A percentile compares a stretch with the other conserved stretches of the same genome.
Evolutionary conservation across 2,797 vertebrate species (phyloP).

Genomic region (Coreius guichenoti): DNA sequence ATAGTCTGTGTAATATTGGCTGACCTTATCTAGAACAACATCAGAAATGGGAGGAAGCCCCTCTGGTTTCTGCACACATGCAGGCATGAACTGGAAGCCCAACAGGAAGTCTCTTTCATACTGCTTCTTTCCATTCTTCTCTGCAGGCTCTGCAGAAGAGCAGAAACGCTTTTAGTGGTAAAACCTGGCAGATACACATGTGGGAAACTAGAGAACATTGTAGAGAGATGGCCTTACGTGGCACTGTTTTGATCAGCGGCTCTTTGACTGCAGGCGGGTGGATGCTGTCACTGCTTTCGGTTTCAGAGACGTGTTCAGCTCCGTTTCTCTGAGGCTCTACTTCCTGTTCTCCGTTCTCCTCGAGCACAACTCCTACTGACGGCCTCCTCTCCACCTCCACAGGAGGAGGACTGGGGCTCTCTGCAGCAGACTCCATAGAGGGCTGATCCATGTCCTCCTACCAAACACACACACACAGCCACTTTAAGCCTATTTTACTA

Average conservation of each 20-base stretch:
- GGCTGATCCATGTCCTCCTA: slow-evolving; percentile 73
- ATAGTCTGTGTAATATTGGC: not conserved
- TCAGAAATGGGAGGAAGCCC: slow-evolving; percentile 96
- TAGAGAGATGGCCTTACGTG: slow-evolving; percentile 47
- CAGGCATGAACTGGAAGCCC: slow-evolving; percentile 95
- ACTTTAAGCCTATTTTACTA: not conserved
- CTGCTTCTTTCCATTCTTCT: slow-evolving; percentile 90
- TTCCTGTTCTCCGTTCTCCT: slow-evolving; percentile 89
- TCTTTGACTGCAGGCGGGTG: slow-evolving; percentile 78
- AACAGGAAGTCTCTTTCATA: slow-evolving; percentile 93
- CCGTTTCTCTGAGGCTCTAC: slow-evolving; percentile 88
- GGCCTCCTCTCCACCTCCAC: slow-evolving; percentile 74
- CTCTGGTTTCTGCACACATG: slow-evolving; percentile 95
- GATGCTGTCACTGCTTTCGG: slow-evolving; percentile 80
- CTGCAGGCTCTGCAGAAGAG: slow-evolving; percentile 79
- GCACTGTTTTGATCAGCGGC: slow-evolving; percentile 73
- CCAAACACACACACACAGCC: slow-evolving; percentile 51
- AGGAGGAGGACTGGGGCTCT: slow-evolving; percentile 58
- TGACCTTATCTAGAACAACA: slow-evolving; percentile 97
- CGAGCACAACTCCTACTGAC: slow-evolving; percentile 66
- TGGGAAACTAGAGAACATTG: not conserved
- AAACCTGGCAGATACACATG: not conserved
- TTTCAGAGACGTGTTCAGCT: slow-evolving; percentile 85
- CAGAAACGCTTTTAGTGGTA: not conserved
- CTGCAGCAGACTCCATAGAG: slow-evolving; percentile 51